Evolutionary conservation across 2,888 invertebrate species (phyloP).

Genomic region (Stictocephala bisonia): DNA sequence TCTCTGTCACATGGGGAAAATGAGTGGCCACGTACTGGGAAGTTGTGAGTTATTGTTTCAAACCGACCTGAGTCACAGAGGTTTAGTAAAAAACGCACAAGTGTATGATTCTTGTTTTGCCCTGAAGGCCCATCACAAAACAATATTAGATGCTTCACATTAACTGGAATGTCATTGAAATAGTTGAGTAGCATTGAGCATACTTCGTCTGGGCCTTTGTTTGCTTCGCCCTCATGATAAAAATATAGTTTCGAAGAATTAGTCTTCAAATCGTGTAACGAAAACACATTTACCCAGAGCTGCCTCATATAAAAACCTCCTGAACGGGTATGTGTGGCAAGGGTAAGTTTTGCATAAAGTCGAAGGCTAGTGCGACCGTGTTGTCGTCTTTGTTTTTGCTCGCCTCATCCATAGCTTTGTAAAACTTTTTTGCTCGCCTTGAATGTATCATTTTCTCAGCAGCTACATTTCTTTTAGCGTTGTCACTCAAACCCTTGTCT

Average conservation of each 20-base stretch:
- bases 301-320: slow-evolving; percentile 58
- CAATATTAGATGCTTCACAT: slow-evolving; percentile 47
- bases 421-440: slow-evolving; percentile 56
- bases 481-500: too few species aligned
- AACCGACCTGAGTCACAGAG: slow-evolving; percentile 38
- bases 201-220: slow-evolving; percentile 50
- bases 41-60: slow-evolving; percentile 36
- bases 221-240: slow-evolving; percentile 53
- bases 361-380: slow-evolving; percentile 52
- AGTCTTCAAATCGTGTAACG: slow-evolving; percentile 52
- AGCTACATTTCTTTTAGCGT: slow-evolving; percentile 15
- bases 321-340: slow-evolving; percentile 58
- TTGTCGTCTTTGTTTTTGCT: slow-evolving; percentile 45
- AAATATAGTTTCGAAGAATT: slow-evolving; percentile 50
- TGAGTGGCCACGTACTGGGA: slow-evolving; percentile 38
- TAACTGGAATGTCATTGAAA: slow-evolving; percentile 45
- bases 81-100: slow-evolving; percentile 38
- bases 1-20: slow-evolving; percentile 37
- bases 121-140: slow-evolving; percentile 51
- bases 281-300: slow-evolving; percentile 55
- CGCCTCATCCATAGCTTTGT: slow-evolving; percentile 43
- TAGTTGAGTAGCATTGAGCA: slow-evolving; percentile 42
- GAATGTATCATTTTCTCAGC: slow-evolving; percentile 3
- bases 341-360: slow-evolving; percentile 59
- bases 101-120: slow-evolving; percentile 52